Conservation (phyloP, 2,888 invertebrate genomes). For the Myopa testacea region DNA sequence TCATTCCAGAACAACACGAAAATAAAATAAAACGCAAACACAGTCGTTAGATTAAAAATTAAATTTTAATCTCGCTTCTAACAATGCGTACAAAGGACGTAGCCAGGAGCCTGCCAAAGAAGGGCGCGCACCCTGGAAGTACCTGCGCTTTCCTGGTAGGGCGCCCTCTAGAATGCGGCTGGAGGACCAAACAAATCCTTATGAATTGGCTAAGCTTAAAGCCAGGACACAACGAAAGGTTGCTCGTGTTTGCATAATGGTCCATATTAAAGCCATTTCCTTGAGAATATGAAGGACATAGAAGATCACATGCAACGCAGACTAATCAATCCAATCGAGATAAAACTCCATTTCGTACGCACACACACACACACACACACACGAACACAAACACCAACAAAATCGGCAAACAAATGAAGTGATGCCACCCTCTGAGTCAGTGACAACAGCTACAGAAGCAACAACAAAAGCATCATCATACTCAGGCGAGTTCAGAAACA, state of each 20-base stretch:
- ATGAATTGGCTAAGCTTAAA: not conserved
- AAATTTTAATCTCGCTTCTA: slow-evolving; percentile 62
- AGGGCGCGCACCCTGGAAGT: not conserved
- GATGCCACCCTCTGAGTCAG: slow-evolving; percentile 1
- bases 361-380: not conserved
- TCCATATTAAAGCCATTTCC: not conserved
- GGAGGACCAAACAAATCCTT: not conserved
- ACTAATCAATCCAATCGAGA: too few relatives aligned
- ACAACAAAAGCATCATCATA: slow-evolving; percentile 3
- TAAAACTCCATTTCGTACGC: too few relatives aligned
- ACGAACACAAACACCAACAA: not conserved
- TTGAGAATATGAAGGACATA: too few relatives aligned
- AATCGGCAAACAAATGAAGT: not conserved
- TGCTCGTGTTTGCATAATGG: not conserved
- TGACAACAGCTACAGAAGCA: slow-evolving; percentile 6
- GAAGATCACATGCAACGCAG: too few relatives aligned
- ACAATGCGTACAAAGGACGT: slow-evolving; percentile 34
- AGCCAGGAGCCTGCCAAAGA: not conserved
- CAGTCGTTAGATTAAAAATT: slow-evolving; percentile 65
- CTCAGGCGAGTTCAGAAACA: slow-evolving; percentile 41
- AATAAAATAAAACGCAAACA: slow-evolving; percentile 60
- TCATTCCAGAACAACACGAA: slow-evolving; percentile 42
- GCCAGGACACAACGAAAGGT: not conserved
- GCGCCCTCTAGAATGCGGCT: not conserved
- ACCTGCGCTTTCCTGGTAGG: not conserved